Evolutionary conservation across 1,140 invertebrate genomes (phyloP).

Genomic region (Halotydeus destructor): DNA sequence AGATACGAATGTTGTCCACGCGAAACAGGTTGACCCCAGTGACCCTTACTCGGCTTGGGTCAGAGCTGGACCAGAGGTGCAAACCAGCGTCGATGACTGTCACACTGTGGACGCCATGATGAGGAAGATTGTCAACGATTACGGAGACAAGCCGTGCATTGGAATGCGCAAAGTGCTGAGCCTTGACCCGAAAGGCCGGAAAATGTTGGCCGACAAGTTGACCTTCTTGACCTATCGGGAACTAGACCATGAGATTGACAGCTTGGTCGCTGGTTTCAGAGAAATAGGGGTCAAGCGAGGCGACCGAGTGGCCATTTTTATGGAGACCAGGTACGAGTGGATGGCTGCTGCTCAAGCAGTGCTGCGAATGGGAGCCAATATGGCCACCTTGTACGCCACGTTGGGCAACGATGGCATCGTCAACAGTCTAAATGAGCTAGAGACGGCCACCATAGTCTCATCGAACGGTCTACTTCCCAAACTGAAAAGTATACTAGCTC

Average conservation of each 20-base stretch:
- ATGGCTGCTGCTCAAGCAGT: constrained; percentile 49
- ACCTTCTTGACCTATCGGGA: constrained; percentile 56
- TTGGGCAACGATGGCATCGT: constrained; percentile 85
- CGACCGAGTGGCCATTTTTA: constrained; percentile 70
- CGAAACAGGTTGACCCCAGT: no score
- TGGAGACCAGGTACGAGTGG: constrained; percentile 92
- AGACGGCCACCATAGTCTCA: constrained; percentile 38
- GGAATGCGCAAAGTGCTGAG: constrained; percentile 5
- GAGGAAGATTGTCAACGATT: no score
- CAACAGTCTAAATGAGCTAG: constrained; percentile 88
- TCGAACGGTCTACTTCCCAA: constrained; percentile 70
- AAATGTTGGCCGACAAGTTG: constrained; percentile 60
- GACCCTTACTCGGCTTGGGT: no score
- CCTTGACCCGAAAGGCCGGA: constrained; percentile 40
- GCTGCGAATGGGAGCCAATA: constrained; percentile 25
- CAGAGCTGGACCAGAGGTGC: no score
- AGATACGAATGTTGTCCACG: no score
- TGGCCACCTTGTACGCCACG: constrained; percentile 89
- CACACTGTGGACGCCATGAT: no score
- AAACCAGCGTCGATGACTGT: no score
- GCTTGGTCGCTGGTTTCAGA: constrained; percentile 55
- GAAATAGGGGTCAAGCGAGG: constrained; percentile 27
- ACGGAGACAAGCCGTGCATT: neutral
- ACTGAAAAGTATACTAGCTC: constrained; percentile 9
- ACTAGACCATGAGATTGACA: constrained; percentile 42